Percentiles rank a stretch among this genome's conserved stretches.
These are phyloP conservation scores for Lasioglossum figueresi DNA, from an alignment of 2,888 invertebrate species.

Conservation along the genomic window DNA sequence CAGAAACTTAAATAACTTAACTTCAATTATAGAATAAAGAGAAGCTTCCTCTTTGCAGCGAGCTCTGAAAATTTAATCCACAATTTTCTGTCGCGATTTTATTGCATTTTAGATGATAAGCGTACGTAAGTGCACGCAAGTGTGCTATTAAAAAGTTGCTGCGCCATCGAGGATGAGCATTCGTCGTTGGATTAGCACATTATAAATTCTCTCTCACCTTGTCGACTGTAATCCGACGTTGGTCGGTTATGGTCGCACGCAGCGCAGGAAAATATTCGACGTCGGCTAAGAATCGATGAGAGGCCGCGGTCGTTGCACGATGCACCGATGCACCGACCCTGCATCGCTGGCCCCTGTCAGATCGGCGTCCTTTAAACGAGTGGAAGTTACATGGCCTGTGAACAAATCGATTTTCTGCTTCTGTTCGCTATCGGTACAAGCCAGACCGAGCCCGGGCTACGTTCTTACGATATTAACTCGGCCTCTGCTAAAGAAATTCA, in stretches of 20 bases:
- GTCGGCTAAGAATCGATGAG: slow-evolving; percentile 40
- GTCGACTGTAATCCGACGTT: background rate
- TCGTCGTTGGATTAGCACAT: background rate
- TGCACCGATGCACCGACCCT: slow-evolving; percentile 15
- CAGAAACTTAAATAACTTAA: too few species aligned
- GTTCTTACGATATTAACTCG: slow-evolving; percentile 54
- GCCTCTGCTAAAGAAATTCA: slow-evolving; percentile 33
- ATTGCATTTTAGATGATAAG: background rate
- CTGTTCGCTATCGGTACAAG: slow-evolving; percentile 64
- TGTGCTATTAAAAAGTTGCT: background rate
- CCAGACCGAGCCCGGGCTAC: slow-evolving; percentile 54
- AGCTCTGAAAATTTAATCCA: too few species aligned
- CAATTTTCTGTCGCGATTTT: background rate
- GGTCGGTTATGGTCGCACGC: background rate
- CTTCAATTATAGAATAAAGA: too few species aligned
- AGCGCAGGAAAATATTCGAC: slow-evolving; percentile 29
- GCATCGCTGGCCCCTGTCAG: slow-evolving; percentile 28
- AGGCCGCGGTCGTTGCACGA: slow-evolving; percentile 38
- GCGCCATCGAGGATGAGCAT: background rate
- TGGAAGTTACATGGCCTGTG: slow-evolving; percentile 66
- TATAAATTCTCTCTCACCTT: background rate
- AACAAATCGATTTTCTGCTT: slow-evolving; percentile 71
- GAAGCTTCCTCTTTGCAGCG: too few species aligned
- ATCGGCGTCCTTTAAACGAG: slow-evolving; percentile 58
- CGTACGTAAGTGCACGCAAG: background rate